Percentiles rank a stretch among this genome's conserved stretches.
Evolutionary conservation across 2,113 vertebrate genomes (phyloP).

Genomic region (Micromys minutus): DNA sequence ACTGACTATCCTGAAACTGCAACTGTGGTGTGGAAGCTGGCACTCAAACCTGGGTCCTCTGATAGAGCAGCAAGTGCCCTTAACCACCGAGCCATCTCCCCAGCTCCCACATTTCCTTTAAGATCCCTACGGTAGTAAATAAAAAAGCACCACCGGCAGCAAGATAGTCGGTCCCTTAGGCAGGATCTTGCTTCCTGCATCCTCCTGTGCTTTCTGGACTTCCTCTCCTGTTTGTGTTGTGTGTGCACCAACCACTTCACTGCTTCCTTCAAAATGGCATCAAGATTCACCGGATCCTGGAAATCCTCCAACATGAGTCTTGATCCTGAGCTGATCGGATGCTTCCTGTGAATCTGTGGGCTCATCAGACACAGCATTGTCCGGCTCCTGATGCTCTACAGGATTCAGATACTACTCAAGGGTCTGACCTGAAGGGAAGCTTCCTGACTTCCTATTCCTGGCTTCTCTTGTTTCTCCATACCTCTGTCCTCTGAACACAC

Average conservation of each 20-base stretch:
- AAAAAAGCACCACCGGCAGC: background rate
- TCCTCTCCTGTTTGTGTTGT: background rate
- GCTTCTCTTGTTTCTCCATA: background rate
- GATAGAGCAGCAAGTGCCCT: background rate
- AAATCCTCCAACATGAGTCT: background rate
- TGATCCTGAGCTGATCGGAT: background rate
- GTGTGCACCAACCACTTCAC: background rate
- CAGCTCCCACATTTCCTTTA: background rate
- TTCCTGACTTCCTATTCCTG: background rate
- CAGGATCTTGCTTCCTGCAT: background rate
- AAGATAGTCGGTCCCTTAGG: background rate
- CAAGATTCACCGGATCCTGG: background rate
- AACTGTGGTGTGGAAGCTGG: background rate
- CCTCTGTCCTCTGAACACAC: background rate
- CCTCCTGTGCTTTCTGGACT: background rate
- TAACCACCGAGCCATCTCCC: background rate
- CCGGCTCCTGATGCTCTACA: background rate
- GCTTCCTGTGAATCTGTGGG: slow-evolving; percentile 9
- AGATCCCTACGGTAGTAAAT: background rate
- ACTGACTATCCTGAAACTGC: background rate
- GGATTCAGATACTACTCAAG: background rate
- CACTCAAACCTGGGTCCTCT: background rate
- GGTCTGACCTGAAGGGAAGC: background rate
- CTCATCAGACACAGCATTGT: slow-evolving; percentile 15
- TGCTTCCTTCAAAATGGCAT: background rate